Percentiles rank a stretch among this genome's conserved stretches.
These are phyloP conservation scores for Neolamprologus tretocephalus DNA, from an alignment of 2,113 vertebrate species.

Conservation along the genomic window DNA sequence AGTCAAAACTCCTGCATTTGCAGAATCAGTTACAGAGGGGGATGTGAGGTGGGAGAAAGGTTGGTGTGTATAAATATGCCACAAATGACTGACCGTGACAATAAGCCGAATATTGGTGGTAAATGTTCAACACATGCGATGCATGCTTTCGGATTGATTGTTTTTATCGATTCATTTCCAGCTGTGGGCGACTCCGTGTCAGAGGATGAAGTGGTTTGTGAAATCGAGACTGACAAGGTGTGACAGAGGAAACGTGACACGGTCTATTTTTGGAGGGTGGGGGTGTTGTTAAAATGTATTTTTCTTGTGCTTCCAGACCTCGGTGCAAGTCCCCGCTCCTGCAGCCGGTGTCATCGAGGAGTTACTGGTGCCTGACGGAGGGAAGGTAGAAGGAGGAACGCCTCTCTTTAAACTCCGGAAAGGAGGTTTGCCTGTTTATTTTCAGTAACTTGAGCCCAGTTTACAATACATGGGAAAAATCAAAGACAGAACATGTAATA, in stretches of 20 bases:
- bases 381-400: conserved; percentile 87
- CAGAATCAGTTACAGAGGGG: conserved; percentile 95
- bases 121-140: not conserved
- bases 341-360: conserved; percentile 91
- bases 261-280: not conserved
- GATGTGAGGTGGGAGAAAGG: conserved; percentile 99
- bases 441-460: not conserved
- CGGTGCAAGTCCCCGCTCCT: conserved; percentile 90
- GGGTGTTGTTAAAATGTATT: not conserved
- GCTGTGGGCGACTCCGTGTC: conserved; percentile 88
- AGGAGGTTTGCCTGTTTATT: conserved; percentile 73
- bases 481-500: not conserved
- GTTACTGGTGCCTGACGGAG: conserved; percentile 88
- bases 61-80: conserved; percentile 24
- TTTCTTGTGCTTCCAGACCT: conserved; percentile 72
- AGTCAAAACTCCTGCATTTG: conserved; percentile 90
- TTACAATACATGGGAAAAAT: not conserved
- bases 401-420: conserved; percentile 92
- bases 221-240: conserved; percentile 99
- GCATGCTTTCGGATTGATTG: not conserved
- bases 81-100: not conserved
- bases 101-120: not conserved
- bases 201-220: conserved; percentile 96
- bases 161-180: conserved; percentile 53
- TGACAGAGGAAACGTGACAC: not conserved